Evolutionary conservation across 2,113 vertebrate genomes (phyloP).

Genomic region (Stomatorhinus ivindoensis): DNA sequence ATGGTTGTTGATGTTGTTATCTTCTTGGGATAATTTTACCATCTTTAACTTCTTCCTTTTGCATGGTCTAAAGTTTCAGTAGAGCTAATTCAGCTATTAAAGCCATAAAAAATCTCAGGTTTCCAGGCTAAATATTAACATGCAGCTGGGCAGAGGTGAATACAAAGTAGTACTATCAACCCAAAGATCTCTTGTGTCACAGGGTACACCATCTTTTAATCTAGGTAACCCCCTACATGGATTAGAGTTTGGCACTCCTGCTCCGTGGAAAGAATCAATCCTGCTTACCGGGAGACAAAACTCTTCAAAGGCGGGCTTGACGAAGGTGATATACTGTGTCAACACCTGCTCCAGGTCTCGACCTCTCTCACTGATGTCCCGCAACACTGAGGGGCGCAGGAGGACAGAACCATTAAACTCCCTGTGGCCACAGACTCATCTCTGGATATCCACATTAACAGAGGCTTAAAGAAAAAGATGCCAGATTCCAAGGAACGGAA

Average conservation of each 20-base stretch:
- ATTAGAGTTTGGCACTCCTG: background rate
- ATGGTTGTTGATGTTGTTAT: background rate
- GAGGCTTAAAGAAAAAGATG: background rate
- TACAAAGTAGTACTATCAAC: background rate
- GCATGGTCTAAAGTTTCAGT: background rate
- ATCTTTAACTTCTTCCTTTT: background rate
- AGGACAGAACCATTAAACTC: background rate
- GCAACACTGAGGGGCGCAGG: slow-evolving; percentile 63
- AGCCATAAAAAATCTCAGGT: background rate
- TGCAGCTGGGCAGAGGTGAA: background rate
- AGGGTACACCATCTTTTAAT: background rate
- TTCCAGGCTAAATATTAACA: background rate
- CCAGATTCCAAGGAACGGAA: background rate
- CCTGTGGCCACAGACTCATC: background rate
- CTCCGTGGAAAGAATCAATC: background rate
- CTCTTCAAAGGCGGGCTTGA: slow-evolving; percentile 96
- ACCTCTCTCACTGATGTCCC: slow-evolving; percentile 88
- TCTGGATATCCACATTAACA: background rate
- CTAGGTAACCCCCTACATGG: background rate
- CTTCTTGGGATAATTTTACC: background rate
- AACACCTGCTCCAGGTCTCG: slow-evolving; percentile 89
- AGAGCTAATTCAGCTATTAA: background rate
- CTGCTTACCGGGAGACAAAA: slow-evolving; percentile 92
- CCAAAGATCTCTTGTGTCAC: background rate
- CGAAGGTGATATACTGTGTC: slow-evolving; percentile 90